These are phyloP conservation scores for Scaeva pyrastri DNA, from an alignment of 2,888 invertebrate species.

Conservation along the genomic window DNA sequence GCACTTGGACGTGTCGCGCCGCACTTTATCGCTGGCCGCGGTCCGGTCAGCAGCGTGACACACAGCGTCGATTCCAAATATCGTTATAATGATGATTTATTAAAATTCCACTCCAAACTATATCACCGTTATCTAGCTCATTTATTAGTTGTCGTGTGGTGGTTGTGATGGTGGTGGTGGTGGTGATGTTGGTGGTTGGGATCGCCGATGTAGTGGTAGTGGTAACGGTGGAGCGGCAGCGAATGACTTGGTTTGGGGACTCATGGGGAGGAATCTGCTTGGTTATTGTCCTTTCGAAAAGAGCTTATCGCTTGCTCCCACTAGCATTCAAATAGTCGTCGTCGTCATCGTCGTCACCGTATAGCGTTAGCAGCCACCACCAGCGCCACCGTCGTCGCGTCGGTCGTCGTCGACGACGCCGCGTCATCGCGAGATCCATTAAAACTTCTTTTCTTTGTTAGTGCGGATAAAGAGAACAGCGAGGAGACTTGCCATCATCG, in stretches of 20 bases:
- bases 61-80: constrained; percentile 57
- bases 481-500: constrained; percentile 41
- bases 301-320: constrained; percentile 65
- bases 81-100: constrained; percentile 75
- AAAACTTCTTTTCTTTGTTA: constrained; percentile 55
- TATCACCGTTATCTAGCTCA: constrained; percentile 75
- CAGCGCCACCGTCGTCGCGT: constrained; percentile 11
- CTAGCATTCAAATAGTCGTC: constrained; percentile 36
- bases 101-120: constrained; percentile 75
- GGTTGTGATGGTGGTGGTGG: not conserved
- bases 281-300: constrained; percentile 61
- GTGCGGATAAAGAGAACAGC: not conserved
- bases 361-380: not conserved
- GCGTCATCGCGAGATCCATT: constrained; percentile 62
- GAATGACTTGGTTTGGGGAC: not conserved
- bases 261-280: not conserved
- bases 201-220: constrained; percentile 5
- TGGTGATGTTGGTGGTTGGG: not conserved
- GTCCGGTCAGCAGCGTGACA: constrained; percentile 47
- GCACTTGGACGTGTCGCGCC: constrained; percentile 51
- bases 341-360: not conserved
- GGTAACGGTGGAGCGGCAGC: not conserved
- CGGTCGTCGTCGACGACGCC: not conserved
- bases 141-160: constrained; percentile 71
- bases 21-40: constrained; percentile 57